phyloP scores from a whole-genome alignment of 1,140 invertebrate species.

The Zaprionus lachaisei region DNA sequence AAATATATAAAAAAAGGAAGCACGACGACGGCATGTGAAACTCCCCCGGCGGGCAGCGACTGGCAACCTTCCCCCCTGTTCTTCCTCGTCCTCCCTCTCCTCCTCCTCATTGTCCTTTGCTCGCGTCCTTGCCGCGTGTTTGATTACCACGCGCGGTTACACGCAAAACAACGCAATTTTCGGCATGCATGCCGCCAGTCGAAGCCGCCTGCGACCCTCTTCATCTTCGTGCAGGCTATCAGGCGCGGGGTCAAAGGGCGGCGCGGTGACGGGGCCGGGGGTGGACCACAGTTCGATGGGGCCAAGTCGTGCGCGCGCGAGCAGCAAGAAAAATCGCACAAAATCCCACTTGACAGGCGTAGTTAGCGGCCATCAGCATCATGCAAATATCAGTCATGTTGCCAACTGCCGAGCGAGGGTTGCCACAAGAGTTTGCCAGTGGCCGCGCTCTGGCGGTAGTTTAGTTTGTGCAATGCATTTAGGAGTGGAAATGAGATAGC shows the following conservation, averaged over 20 bases:
- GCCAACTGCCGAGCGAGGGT: slow-evolving; percentile 54
- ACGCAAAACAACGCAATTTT: slow-evolving; percentile 84
- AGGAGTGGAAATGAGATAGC: no score
- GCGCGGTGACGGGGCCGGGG: neutral
- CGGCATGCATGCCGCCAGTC: slow-evolving; percentile 76
- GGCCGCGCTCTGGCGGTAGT: no score
- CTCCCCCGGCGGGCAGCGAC: slow-evolving; percentile 6
- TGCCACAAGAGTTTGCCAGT: neutral
- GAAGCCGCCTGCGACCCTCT: slow-evolving; percentile 13
- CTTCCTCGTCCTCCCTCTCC: neutral
- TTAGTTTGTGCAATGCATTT: no score
- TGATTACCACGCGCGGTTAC: slow-evolving; percentile 84
- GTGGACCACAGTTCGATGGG: slow-evolving; percentile 45
- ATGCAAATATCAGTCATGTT: slow-evolving; percentile 81
- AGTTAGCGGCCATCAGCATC: slow-evolving; percentile 77
- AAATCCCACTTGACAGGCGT: slow-evolving; percentile 84
- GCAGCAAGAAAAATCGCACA: slow-evolving; percentile 83
- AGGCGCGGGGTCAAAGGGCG: slow-evolving; percentile 23
- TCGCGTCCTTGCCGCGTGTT: slow-evolving; percentile 64
- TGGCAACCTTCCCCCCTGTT: slow-evolving; percentile 2
- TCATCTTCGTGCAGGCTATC: slow-evolving; percentile 17
- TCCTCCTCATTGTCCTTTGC: neutral
- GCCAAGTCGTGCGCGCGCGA: slow-evolving; percentile 53
- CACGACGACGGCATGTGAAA: slow-evolving; percentile 60
- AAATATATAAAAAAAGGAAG: slow-evolving; percentile 20